Conservation (phyloP, 2,888 invertebrate genomes). For the Cordilura impudica region DNA sequence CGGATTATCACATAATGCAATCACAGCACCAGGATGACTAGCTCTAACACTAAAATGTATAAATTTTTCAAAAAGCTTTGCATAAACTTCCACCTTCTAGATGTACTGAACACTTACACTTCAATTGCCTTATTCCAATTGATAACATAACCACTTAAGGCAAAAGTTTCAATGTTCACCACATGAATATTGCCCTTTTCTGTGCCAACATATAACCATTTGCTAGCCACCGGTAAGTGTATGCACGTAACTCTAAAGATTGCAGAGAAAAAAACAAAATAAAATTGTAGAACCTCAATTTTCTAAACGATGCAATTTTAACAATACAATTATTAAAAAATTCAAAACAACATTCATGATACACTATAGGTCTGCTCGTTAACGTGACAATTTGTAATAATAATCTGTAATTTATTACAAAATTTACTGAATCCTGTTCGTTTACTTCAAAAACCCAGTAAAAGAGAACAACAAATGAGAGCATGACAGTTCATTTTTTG, state of each 20-base stretch:
- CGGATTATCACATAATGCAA: conserved; percentile 98
- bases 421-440: too few relatives aligned
- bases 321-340: too few relatives aligned
- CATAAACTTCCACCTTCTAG: not conserved
- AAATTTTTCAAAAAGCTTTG: not conserved
- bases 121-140: conserved; percentile 99
- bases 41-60: conserved; percentile 88
- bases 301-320: too few relatives aligned
- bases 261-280: not conserved
- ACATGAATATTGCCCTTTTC: conserved; percentile 99
- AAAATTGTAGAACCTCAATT: too few relatives aligned
- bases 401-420: too few relatives aligned
- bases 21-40: conserved; percentile 97
- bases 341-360: too few relatives aligned
- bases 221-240: conserved; percentile 96
- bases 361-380: too few relatives aligned
- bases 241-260: conserved; percentile 91
- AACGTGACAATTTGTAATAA: too few relatives aligned
- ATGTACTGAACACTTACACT: conserved; percentile 93
- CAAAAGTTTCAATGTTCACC: conserved; percentile 96
- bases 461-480: too few relatives aligned
- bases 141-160: conserved; percentile 97
- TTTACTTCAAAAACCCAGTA: too few relatives aligned
- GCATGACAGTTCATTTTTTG: too few relatives aligned
- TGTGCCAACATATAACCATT: conserved; percentile 99